Conservation (phyloP, 2,113 vertebrate species). For the Cebidichthys violaceus region DNA sequence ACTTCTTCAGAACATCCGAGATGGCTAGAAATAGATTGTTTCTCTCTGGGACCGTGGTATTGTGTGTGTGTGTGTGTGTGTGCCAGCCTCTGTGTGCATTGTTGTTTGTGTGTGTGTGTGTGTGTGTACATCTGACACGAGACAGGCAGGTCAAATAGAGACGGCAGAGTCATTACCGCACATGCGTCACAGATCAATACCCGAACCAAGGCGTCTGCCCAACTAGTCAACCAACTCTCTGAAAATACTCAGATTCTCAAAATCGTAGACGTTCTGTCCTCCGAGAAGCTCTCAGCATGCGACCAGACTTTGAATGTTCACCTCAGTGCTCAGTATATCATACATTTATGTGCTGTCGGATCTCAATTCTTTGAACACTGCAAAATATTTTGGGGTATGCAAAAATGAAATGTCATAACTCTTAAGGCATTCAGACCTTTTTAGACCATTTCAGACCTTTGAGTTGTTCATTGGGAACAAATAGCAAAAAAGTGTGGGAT, state of each 20-base stretch:
- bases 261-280: conserved; percentile 20
- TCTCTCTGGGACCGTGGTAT: background rate
- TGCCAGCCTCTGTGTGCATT: background rate
- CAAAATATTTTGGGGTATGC: background rate
- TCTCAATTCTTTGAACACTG: background rate
- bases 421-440: background rate
- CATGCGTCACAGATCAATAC: conserved; percentile 38
- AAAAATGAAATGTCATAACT: background rate
- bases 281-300: conserved; percentile 19
- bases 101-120: conserved; percentile 20
- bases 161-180: conserved; percentile 47
- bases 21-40: conserved; percentile 13
- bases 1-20: conserved; percentile 28
- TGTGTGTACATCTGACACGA: conserved; percentile 18
- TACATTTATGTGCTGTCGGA: background rate
- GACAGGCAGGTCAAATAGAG: conserved; percentile 50
- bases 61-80: conserved; percentile 34
- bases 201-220: conserved; percentile 20
- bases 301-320: conserved; percentile 13
- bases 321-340: background rate
- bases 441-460: no score
- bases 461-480: background rate
- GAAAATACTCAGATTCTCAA: background rate
- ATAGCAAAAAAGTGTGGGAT: background rate
- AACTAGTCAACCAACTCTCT: conserved; percentile 22